A percentile compares a stretch with the other conserved stretches of the same genome.
These are phyloP conservation scores for Halcyon badia DNA, from an alignment of 2,797 vertebrate genomes.

Conservation along the genomic window DNA sequence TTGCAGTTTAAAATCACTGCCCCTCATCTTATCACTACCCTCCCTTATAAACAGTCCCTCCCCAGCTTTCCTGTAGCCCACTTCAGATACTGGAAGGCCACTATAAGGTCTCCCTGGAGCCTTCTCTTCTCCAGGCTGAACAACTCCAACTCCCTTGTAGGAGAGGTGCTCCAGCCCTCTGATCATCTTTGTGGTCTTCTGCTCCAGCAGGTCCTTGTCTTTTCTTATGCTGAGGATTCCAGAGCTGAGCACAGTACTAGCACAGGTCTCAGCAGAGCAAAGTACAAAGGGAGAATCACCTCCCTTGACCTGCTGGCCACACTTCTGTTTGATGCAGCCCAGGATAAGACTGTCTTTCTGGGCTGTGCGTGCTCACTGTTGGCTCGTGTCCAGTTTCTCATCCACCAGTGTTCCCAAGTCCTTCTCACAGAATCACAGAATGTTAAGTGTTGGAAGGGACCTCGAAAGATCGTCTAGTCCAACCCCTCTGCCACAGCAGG, in stretches of 20 bases:
- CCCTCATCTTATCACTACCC: too few relatives aligned
- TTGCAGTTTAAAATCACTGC: too few relatives aligned
- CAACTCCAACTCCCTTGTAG: not conserved
- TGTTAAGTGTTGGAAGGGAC: too few relatives aligned
- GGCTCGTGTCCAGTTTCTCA: too few relatives aligned
- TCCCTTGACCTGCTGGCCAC: too few relatives aligned
- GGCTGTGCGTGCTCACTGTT: too few relatives aligned
- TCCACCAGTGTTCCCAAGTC: too few relatives aligned
- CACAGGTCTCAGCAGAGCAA: fast-evolving
- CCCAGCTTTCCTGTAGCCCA: not conserved
- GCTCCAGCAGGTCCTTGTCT: fast-evolving
- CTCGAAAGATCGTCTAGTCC: too few relatives aligned
- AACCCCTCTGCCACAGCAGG: too few relatives aligned
- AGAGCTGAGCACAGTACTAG: fast-evolving
- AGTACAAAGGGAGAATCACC: not conserved
- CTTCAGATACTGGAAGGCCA: not conserved
- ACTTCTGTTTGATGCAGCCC: too few relatives aligned
- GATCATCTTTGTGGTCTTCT: fast-evolving
- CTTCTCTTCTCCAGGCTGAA: not conserved
- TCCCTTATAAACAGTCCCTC: not conserved
- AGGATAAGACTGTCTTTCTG: too few relatives aligned
- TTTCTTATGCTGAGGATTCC: fast-evolving
- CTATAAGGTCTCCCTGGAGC: fast-evolving
- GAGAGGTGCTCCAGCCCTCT: not conserved
- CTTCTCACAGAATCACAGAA: too few relatives aligned